Percentiles rank a stretch among this genome's conserved stretches.
These are phyloP conservation scores for Idaea biselata DNA, from an alignment of 2,888 invertebrate species.

Conservation along the genomic window DNA sequence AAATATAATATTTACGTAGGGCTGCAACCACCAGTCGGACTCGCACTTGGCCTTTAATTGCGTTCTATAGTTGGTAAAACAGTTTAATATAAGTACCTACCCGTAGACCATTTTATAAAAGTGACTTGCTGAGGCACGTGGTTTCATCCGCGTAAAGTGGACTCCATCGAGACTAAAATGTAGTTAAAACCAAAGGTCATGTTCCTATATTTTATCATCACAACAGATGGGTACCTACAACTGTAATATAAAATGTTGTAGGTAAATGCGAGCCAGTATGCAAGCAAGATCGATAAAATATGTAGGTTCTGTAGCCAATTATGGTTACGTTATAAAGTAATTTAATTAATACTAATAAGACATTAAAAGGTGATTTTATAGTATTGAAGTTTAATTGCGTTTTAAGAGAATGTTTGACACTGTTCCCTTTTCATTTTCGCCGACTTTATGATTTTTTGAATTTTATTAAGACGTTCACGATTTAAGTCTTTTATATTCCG, in stretches of 20 bases:
- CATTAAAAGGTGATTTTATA: slow-evolving; percentile 70
- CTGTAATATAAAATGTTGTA: background rate
- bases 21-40: too few species aligned
- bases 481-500: background rate
- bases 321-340: slow-evolving; percentile 57
- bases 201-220: too few species aligned
- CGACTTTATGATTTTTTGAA: slow-evolving; percentile 26
- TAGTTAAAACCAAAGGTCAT: too few species aligned
- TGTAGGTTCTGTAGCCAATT: slow-evolving; percentile 46
- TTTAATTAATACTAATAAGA: slow-evolving; percentile 60
- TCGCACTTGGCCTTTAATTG: too few species aligned
- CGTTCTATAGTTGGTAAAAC: too few species aligned
- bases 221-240: too few species aligned
- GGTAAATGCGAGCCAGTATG: background rate
- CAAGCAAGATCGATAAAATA: background rate
- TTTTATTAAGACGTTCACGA: background rate
- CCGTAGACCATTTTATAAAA: too few species aligned
- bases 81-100: too few species aligned
- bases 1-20: too few species aligned
- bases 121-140: too few species aligned
- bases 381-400: slow-evolving; percentile 61
- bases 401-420: slow-evolving; percentile 50
- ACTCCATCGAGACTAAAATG: too few species aligned
- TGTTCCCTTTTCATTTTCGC: slow-evolving; percentile 50
- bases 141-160: too few species aligned